These are phyloP conservation scores for Brachynemurus nebulosus DNA, from an alignment of 2,888 invertebrate species.

Conservation along the genomic window DNA sequence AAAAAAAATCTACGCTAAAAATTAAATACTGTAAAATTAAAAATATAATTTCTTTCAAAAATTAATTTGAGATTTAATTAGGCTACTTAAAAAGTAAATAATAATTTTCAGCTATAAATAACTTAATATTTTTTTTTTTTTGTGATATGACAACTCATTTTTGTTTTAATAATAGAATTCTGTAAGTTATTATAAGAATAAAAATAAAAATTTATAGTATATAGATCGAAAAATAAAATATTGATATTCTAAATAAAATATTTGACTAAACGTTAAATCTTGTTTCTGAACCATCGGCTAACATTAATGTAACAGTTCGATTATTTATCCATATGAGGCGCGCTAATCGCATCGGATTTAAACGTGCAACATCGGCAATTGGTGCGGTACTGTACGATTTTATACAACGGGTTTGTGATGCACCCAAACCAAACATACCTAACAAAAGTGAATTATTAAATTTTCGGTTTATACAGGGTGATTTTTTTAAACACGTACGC, in stretches of 20 bases:
- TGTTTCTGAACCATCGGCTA: constrained; percentile 91
- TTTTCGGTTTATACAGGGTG: neutral
- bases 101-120: too few species aligned
- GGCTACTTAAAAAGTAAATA: too few species aligned
- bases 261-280: constrained; percentile 55
- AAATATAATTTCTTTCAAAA: too few species aligned
- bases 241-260: neutral
- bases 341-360: constrained; percentile 81
- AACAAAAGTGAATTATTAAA: constrained; percentile 10
- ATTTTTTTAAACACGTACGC: neutral
- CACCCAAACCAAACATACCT: constrained; percentile 95
- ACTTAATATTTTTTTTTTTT: too few species aligned
- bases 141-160: too few species aligned
- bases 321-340: constrained; percentile 93
- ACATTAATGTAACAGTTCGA: constrained; percentile 81
- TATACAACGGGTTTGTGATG: constrained; percentile 90
- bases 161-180: too few species aligned
- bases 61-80: too few species aligned
- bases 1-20: too few species aligned
- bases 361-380: constrained; percentile 71
- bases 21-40: too few species aligned
- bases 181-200: too few species aligned
- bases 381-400: constrained; percentile 91
- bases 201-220: too few species aligned
- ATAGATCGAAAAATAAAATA: neutral